Conservation (phyloP, 1,140 invertebrate genomes). For the Centruroides vittatus region DNA sequence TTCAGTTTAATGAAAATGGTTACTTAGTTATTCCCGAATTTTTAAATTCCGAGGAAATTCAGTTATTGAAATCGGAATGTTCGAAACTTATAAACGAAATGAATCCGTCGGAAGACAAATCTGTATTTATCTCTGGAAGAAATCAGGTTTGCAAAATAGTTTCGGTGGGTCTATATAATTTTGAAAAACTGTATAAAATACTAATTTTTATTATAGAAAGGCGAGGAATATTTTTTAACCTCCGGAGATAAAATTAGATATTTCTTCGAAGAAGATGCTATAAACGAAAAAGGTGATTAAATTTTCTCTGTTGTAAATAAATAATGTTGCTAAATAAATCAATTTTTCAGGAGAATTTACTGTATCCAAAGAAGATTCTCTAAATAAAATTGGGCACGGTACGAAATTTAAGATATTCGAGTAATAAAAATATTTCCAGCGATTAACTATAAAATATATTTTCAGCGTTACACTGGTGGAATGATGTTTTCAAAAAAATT, state of each 20-base stretch:
- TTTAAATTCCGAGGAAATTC: conserved; percentile 8
- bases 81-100: conserved; percentile 5
- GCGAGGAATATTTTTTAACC: conserved; percentile 63
- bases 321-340: neutral
- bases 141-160: conserved; percentile 13
- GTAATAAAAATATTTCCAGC: neutral
- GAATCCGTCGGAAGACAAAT: conserved; percentile 18
- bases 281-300: conserved; percentile 49
- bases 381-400: conserved; percentile 74
- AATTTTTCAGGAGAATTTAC: conserved; percentile 34
- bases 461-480: conserved; percentile 62
- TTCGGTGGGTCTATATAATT: neutral
- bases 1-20: conserved; percentile 8
- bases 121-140: conserved; percentile 10
- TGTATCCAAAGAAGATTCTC: conserved; percentile 47
- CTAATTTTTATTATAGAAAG: neutral
- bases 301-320: neutral
- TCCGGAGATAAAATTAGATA: conserved; percentile 83
- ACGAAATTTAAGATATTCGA: neutral
- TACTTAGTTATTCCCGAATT: conserved; percentile 12
- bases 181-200: neutral
- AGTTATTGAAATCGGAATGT: conserved; percentile 7
- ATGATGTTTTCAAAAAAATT: conserved; percentile 61
- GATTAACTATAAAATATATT: neutral
- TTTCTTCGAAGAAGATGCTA: conserved; percentile 75